These are phyloP conservation scores for Drosophila setosimentum DNA, from an alignment of 2,888 invertebrate genomes.

Conservation along the genomic window DNA sequence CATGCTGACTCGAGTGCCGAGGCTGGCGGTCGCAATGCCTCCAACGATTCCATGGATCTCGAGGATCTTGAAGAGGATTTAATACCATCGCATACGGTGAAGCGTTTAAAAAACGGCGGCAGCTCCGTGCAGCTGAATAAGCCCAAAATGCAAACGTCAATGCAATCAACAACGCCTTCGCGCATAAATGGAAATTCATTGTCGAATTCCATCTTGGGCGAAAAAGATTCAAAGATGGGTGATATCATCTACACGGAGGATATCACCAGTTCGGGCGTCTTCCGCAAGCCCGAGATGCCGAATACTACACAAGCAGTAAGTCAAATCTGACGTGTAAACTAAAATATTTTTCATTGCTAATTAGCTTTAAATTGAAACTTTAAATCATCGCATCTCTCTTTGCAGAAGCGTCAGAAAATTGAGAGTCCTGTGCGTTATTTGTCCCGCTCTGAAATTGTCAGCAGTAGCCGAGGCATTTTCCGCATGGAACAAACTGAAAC, in stretches of 20 bases:
- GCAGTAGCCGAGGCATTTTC: conserved; percentile 83
- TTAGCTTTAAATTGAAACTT: neutral
- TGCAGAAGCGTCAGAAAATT: conserved; percentile 79
- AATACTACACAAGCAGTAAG: conserved; percentile 75
- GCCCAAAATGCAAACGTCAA: conserved; percentile 51
- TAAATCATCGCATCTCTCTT: neutral
- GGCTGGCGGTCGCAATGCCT: conserved; percentile 83
- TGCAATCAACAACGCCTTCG: conserved; percentile 61
- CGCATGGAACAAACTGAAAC: conserved; percentile 69
- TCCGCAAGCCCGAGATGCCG: conserved; percentile 82
- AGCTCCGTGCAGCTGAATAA: conserved; percentile 79
- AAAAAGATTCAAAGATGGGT: conserved; percentile 74
- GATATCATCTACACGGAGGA: conserved; percentile 85
- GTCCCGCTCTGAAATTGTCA: conserved; percentile 81
- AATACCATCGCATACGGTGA: conserved; percentile 86
- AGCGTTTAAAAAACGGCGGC: conserved; percentile 85
- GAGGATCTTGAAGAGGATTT: conserved; percentile 87
- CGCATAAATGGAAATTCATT: conserved; percentile 79
- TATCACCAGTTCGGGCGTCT: conserved; percentile 82
- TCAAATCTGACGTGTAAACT: neutral
- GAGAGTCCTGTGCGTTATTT: conserved; percentile 84
- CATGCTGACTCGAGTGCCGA: conserved; percentile 85
- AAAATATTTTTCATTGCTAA: neutral
- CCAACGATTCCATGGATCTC: conserved; percentile 82
- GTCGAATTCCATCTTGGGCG: conserved; percentile 14